Percentiles rank a stretch among this genome's conserved stretches.
Evolutionary conservation across 1,140 invertebrate genomes (phyloP).

Genomic region (Asbolus verrucosus): DNA sequence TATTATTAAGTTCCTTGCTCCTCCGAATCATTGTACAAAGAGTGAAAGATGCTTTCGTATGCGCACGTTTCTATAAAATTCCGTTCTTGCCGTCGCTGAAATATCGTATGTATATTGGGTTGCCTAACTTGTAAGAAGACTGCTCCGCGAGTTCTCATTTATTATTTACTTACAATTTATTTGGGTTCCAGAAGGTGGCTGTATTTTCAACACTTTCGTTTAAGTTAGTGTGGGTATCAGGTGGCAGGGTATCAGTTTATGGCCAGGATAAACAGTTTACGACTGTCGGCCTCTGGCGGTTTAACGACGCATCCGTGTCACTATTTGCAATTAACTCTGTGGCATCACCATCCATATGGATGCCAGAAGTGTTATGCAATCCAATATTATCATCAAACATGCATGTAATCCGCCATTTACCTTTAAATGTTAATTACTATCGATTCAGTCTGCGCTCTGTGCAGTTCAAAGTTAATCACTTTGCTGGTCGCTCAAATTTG

Average conservation of each 20-base stretch:
- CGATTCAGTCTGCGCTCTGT: constrained; percentile 2
- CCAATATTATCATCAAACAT: constrained; percentile 28
- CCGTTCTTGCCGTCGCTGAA: no score
- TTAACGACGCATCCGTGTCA: constrained; percentile 52
- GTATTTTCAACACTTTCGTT: constrained; percentile 16
- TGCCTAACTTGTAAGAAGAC: no score
- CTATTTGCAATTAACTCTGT: constrained; percentile 51
- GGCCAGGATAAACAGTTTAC: constrained; percentile 53
- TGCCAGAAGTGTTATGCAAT: neutral
- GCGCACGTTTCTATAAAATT: no score
- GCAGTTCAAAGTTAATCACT: no score
- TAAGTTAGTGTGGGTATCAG: constrained; percentile 43
- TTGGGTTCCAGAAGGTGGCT: no score
- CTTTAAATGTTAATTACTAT: constrained; percentile 24
- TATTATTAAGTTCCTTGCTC: constrained; percentile 8
- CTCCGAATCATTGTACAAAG: no score
- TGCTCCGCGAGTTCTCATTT: no score
- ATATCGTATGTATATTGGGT: no score
- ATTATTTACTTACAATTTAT: no score
- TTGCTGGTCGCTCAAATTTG: no score
- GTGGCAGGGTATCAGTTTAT: constrained; percentile 52
- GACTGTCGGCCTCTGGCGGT: constrained; percentile 51
- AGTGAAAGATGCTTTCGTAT: no score
- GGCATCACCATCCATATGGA: constrained; percentile 13
- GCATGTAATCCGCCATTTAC: constrained; percentile 24